These are phyloP conservation scores for Sminthopsis crassicaudata DNA, from an alignment of 2,113 vertebrate genomes.

Conservation along the genomic window DNA sequence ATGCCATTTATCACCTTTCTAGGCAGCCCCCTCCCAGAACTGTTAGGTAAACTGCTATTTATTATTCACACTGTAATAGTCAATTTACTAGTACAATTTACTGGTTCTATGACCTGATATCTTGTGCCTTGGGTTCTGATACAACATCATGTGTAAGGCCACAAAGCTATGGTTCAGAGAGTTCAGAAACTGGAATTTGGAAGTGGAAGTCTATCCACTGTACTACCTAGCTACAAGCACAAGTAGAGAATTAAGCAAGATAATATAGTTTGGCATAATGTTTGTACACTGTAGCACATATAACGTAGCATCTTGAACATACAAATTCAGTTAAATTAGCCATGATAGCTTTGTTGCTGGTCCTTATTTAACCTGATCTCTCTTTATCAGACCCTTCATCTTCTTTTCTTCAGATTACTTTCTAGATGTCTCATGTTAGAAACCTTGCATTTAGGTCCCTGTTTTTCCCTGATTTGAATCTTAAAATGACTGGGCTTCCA, in stretches of 20 bases:
- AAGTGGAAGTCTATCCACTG: not conserved
- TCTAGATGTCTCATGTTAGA: not conserved
- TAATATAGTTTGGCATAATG: not conserved
- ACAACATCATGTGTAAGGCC: not conserved
- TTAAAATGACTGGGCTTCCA: not conserved
- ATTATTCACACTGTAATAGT: constrained; percentile 72
- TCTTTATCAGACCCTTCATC: not conserved
- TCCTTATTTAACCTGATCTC: not conserved
- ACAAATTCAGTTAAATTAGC: not conserved
- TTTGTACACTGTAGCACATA: not conserved
- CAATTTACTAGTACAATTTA: no score
- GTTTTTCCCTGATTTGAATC: constrained; percentile 45
- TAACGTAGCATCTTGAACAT: not conserved
- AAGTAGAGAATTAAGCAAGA: no score
- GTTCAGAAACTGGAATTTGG: constrained; percentile 24
- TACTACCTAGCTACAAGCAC: not conserved
- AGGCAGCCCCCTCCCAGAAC: constrained; percentile 51
- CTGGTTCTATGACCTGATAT: not conserved
- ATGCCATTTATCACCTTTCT: constrained; percentile 78
- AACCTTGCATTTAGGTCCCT: constrained; percentile 31
- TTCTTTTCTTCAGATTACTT: not conserved
- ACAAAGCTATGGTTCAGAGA: constrained; percentile 5
- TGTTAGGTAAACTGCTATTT: constrained; percentile 42
- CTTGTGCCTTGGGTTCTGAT: not conserved
- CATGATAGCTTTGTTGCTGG: not conserved